Base-by-base conservation (phyloP, 2,113 vertebrate genomes). In the Poeciliopsis retropinna region DNA sequence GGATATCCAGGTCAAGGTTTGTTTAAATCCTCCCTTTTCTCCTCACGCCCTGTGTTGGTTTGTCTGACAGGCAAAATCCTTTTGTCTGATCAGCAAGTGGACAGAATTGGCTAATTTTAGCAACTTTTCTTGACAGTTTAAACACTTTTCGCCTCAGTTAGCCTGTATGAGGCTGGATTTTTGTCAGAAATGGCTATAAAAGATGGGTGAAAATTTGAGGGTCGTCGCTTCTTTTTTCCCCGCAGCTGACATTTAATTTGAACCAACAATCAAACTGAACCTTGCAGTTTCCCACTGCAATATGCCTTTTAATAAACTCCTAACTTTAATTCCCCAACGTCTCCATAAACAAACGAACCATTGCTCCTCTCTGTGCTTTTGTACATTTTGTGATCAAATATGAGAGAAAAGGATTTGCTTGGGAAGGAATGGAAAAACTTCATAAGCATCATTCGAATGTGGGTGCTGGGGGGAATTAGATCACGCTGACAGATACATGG, bases 401-500 rank as follows among this genome's bases (percentile, higher is more conserved):
- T 25, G 51, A 66, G 71, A 37, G 64, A 82, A 86, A 81, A 75
- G 47, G 75, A 64, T 91, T 87, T 65, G 84, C 86, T 90, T 1
- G 60, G 54, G 79, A 74, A 84, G 82, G 67, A 63, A 84, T 72
- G 61, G 70, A 62, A 81, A 81, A 77, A 74, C 70, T 85, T 79
- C 86, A 86, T 84, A 87, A 88, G 84, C 87, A 88, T 88, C 87
- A 85, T 89, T 90, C 72, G 73, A 84, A 83, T 77, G 34, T 37
- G 34, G 34, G 2, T 12, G 34, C 34, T 37, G 34, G 34, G 79
- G 87, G 75, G 85, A 85, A 91, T 93, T 91, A 88, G 89, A 94
- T 92, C 85, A 67, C 78, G 81, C 82, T 93, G 92, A 93, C 92
- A 88, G 90, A 92, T 89, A 89, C 88, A 92, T 79, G 81, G 81